phyloP scores from a whole-genome alignment of 2,797 vertebrate genomes.

The Rhabdomys pumilio region DNA sequence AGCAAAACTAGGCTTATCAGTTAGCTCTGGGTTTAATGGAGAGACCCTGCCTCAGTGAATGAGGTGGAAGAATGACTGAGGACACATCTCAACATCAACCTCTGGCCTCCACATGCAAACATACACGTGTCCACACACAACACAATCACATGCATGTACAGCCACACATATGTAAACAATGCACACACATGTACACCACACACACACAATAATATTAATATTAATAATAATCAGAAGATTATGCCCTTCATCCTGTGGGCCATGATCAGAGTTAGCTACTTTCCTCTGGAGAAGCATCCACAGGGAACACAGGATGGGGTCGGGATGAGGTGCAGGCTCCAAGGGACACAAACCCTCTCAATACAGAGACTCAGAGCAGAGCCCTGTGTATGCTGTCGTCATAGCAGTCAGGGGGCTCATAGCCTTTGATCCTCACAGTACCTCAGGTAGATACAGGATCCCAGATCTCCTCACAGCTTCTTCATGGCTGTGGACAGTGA shows the following conservation, averaged over 20 bases:
- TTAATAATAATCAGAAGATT: neutral
- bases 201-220: neutral
- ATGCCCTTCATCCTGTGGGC: accelerated
- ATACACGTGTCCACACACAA: neutral
- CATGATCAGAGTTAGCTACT: accelerated
- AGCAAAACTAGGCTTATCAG: neutral
- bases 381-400: neutral
- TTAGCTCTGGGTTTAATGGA: neutral
- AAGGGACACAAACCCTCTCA: accelerated
- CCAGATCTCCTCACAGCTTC: neutral
- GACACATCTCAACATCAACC: neutral
- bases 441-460: accelerated
- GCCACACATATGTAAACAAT: neutral
- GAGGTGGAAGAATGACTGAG: neutral
- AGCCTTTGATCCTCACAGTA: neutral
- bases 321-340: accelerated
- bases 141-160: neutral
- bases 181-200: neutral
- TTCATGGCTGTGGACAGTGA: accelerated
- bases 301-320: accelerated
- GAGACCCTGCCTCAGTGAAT: neutral
- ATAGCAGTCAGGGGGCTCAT: neutral
- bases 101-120: too few relatives aligned
- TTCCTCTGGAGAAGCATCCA: neutral
- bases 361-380: neutral